phyloP scores from a whole-genome alignment of 2,888 invertebrate genomes.

The Hemicrepidius hirtus region DNA sequence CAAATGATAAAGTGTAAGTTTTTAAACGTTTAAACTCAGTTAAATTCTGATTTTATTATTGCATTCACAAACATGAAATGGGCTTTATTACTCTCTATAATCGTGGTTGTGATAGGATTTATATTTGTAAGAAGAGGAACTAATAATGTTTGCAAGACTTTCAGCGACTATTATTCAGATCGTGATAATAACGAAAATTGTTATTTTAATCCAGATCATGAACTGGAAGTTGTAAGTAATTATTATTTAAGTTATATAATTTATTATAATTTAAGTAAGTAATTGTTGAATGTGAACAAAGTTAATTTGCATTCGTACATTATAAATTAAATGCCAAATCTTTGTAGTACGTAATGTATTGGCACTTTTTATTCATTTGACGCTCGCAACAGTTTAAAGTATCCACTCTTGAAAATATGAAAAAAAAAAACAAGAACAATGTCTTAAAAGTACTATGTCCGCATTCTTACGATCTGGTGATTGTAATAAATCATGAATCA shows the following conservation, averaged over 20 bases:
- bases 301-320: too few relatives aligned
- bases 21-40: neutral
- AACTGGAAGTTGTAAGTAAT: conserved; percentile 65
- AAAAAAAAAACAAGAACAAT: too few relatives aligned
- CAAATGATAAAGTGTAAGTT: neutral
- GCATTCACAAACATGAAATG: neutral
- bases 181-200: conserved; percentile 66
- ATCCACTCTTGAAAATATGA: too few relatives aligned
- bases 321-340: too few relatives aligned
- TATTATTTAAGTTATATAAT: neutral
- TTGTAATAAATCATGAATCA: too few relatives aligned
- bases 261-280: neutral
- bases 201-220: conserved; percentile 67
- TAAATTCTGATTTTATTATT: neutral
- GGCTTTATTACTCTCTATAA: neutral
- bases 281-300: too few relatives aligned
- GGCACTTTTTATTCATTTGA: too few relatives aligned
- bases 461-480: too few relatives aligned
- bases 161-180: conserved; percentile 67
- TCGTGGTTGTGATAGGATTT: neutral
- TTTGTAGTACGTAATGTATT: too few relatives aligned
- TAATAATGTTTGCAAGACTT: conserved; percentile 69
- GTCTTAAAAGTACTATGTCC: too few relatives aligned
- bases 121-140: conserved; percentile 9
- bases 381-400: too few relatives aligned